Evolutionary conservation across 2,797 vertebrate genomes (phyloP).

Genomic region (Gouania willdenowi): DNA sequence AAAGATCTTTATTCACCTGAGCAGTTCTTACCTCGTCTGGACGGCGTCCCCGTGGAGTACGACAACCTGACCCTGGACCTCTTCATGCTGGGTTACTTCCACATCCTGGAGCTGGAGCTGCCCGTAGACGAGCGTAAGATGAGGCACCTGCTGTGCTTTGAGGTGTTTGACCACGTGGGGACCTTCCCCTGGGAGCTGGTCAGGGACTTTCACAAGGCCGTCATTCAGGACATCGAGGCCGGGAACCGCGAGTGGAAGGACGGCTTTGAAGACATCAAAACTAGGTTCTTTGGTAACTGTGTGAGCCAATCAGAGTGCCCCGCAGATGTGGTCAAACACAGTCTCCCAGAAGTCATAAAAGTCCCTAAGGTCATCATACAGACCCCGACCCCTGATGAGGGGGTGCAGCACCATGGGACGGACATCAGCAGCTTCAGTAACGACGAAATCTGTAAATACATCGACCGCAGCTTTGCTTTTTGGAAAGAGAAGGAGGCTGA

Average conservation of each 20-base stretch:
- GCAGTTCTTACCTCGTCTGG: slow-evolving; percentile 84
- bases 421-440: slow-evolving; percentile 75
- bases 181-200: slow-evolving; percentile 86
- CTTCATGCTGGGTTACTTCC: slow-evolving; percentile 98
- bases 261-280: slow-evolving; percentile 91
- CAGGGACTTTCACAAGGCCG: slow-evolving; percentile 87
- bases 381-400: slow-evolving; percentile 65
- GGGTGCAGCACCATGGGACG: slow-evolving; percentile 24
- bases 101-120: slow-evolving; percentile 90
- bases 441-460: slow-evolving; percentile 91
- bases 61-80: slow-evolving; percentile 87
- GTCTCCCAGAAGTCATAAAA: slow-evolving; percentile 49
- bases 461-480: slow-evolving; percentile 94
- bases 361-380: slow-evolving; percentile 67
- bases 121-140: slow-evolving; percentile 85
- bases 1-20: slow-evolving; percentile 84
- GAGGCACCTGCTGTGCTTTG: slow-evolving; percentile 93
- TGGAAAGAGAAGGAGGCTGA: slow-evolving; percentile 98
- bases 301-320: slow-evolving; percentile 8
- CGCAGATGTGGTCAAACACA: slow-evolving; percentile 34
- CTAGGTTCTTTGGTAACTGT: slow-evolving; percentile 79
- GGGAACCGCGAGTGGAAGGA: slow-evolving; percentile 88
- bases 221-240: slow-evolving; percentile 86
- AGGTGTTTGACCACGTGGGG: slow-evolving; percentile 93
- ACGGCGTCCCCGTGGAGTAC: slow-evolving; percentile 77